These are phyloP conservation scores for Dendronephthya gigantea DNA, from an alignment of 64 coral and sea anemone genomes.

Conservation along the genomic window DNA sequence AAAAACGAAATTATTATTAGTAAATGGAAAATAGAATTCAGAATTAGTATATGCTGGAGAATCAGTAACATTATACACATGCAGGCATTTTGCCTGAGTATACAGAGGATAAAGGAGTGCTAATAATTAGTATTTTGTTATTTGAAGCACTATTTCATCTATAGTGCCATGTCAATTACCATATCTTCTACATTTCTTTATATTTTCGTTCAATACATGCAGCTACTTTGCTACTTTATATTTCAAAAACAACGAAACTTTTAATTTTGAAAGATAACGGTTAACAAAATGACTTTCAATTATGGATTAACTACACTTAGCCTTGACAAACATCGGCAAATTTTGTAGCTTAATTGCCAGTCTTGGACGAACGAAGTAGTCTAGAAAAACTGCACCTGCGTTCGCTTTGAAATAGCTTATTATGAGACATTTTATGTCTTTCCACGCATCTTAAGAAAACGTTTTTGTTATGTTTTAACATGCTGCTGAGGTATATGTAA, in stretches of 20 bases:
- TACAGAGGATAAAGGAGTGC: too few relatives aligned
- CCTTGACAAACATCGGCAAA: neutral
- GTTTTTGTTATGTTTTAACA: neutral
- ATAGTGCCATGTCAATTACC: neutral
- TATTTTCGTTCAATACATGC: neutral
- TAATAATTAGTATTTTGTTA: too few relatives aligned
- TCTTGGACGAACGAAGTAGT: neutral
- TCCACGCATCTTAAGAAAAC: neutral
- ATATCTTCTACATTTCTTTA: neutral
- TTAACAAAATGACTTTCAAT: constrained; percentile 1
- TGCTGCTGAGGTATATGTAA: neutral
- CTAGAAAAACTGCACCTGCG: too few relatives aligned
- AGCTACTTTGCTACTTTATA: neutral
- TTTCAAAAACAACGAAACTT: neutral
- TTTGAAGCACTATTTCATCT: too few relatives aligned
- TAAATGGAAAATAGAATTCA: too few relatives aligned
- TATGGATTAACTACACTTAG: neutral
- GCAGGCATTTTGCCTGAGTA: too few relatives aligned
- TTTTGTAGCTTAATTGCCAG: neutral
- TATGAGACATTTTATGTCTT: neutral
- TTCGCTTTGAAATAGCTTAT: neutral
- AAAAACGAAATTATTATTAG: too few relatives aligned
- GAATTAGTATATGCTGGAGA: too few relatives aligned
- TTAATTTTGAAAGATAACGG: neutral
- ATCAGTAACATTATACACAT: too few relatives aligned